Evolutionary conservation across 2,797 vertebrate species (phyloP).

Genomic region (Trachops cirrhosus): DNA sequence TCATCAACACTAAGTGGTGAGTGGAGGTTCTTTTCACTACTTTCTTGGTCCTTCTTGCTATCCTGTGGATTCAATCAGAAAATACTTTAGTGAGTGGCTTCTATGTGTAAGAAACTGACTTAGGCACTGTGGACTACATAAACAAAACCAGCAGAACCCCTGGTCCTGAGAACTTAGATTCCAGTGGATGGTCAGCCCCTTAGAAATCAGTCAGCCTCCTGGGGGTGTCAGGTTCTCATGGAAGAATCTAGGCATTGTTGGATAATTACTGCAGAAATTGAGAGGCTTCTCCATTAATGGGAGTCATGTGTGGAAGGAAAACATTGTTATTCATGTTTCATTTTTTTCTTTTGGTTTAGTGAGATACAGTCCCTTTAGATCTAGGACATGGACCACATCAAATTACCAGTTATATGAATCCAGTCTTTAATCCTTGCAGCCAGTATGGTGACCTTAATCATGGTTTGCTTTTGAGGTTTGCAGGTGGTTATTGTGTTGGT

Average conservation of each 20-base stretch:
- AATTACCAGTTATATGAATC: neutral
- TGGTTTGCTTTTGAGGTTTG: neutral
- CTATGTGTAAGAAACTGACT: too few relatives aligned
- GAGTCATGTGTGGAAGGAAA: rapidly evolving
- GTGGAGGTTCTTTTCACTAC: rapidly evolving
- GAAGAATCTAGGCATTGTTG: too few relatives aligned
- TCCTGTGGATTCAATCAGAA: rapidly evolving
- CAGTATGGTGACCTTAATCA: neutral
- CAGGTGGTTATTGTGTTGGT: neutral
- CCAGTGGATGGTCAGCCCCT: rapidly evolving
- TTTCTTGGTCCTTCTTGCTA: neutral
- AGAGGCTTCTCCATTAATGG: too few relatives aligned
- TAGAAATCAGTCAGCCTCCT: rapidly evolving
- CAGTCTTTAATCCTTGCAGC: neutral
- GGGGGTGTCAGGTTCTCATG: rapidly evolving
- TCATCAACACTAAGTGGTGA: rapidly evolving
- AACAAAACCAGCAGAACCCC: rapidly evolving
- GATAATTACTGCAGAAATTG: neutral
- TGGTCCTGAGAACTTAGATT: rapidly evolving
- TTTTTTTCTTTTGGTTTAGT: neutral
- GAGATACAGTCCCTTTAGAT: neutral
- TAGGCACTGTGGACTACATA: rapidly evolving
- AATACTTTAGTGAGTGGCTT: neutral
- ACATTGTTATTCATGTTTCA: rapidly evolving
- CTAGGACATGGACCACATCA: neutral